Evolutionary conservation across 2,797 vertebrate species (phyloP), one percentile per base, ranked within the genome.

Genomic region (Protosalanx chinensis): DNA sequence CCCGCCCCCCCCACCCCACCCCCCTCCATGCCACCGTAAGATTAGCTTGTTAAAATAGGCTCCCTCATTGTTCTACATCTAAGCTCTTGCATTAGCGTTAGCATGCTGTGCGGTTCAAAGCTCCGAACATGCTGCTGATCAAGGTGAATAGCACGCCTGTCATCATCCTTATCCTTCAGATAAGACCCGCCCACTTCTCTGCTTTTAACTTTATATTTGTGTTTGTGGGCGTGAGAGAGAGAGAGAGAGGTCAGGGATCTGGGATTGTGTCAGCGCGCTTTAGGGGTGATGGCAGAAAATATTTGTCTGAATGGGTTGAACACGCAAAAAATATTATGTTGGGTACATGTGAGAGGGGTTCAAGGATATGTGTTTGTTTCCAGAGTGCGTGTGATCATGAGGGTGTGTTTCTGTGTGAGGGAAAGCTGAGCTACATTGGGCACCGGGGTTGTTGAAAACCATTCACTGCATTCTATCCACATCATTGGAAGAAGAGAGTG

Each of bases 1-100:
- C 33, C 6, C 33, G 1, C 33, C 30, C 15, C 1, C 33, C 23
- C 30, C 12, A 41, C 10, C 33, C 6, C 33, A 0, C 33, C 33
- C 33, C 30, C 15, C 1, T 29, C 23, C 30, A 70, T 33, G 1
- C 72, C 74, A 70, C 61, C 75, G 46, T 57, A 78, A 81, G 86
- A 88, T 89, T 84, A 88, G 85, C 81, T 87, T 84, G 86, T 90
- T 89, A 86, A 87, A 87, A 86, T 78, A 84, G 84, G 83, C 83
- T 81, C 72, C 66, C 64, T 78, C 76, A 69, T 77, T 79, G 81
- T 80, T 68, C 23, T 67, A 41, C 61, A 77, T 64, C 68, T 71
- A 64, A 75, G 75, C 71, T 75, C 62, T 27, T 46, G 78, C 49
- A 57, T 79, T 85, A 77, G 51, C 18, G 4, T 56, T 84, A 76